Base-by-base conservation (phyloP, 2,888 invertebrate genomes). In the Mesorhabditis belari region DNA sequence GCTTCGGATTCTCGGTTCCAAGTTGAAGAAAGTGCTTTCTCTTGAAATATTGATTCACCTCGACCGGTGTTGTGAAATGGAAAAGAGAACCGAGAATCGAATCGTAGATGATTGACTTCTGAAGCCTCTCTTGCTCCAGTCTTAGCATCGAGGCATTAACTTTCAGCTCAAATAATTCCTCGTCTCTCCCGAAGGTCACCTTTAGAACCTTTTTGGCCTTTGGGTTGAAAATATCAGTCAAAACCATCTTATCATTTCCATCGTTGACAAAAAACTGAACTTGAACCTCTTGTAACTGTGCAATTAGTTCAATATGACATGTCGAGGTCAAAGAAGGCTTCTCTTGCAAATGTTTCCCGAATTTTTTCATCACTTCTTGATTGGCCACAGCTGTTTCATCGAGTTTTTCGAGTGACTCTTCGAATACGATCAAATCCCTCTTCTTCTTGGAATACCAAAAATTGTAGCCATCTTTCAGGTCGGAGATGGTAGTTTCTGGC, bases 91-190 rank as follows among this genome's bases (percentile, higher is more conserved):
- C 35, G 5, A 55, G 26, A 6, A 55, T 24, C 6, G 25, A 19
- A 4, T 26, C 28, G 55, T 29, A 27, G 5, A 55, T 19, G 19
- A 17, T 4, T 27, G 29, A 29, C 19, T 29, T 29, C 23, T 55
- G 55, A 5, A n/a, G n/a, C n/a, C 55, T 27, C 28, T 55, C 55
- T n/a, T 19, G 27, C 24, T 55, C 55, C 55, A 55, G 9, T 5
- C 4, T 49, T 27, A 55, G 29, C 1, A 23, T 27, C n/a, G 2
- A 23, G 17, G 17, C n/a, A 6, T 55, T 55, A 25, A 29, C 29
- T 55, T 55, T 29, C 28, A 55, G 21, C 29, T 55, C 29, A 29
- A 29, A 35, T 6, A 26, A 21, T 5, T 17, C 29, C 4, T 24
- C 55, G 6, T 29, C 26, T 2, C 25, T n/a, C 21, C 24, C 4